Conservation (phyloP, 2,797 vertebrate genomes). For the Gallirallus australis region DNA sequence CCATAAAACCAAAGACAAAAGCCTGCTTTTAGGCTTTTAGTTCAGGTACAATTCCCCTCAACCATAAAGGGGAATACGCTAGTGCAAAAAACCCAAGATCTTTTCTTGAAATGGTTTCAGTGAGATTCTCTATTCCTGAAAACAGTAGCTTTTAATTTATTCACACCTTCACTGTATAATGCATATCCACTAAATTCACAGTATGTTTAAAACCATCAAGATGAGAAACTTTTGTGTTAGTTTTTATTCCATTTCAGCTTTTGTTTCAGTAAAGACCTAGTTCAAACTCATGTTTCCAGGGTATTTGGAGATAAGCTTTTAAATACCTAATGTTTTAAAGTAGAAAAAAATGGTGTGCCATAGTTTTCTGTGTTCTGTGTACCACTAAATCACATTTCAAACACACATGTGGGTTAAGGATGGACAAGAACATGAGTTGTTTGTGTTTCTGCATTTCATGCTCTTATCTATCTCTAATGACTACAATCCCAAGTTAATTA, state of each 20-base stretch:
- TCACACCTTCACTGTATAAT: not conserved
- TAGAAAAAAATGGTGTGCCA: not conserved
- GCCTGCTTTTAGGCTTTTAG: not conserved
- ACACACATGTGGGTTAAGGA: not conserved
- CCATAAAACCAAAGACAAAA: not conserved
- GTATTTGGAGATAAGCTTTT: not conserved
- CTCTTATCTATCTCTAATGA: not conserved
- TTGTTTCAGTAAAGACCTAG: not conserved
- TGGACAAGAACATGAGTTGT: not conserved
- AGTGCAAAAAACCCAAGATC: not conserved
- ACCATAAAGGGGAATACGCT: not conserved
- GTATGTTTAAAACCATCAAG: not conserved
- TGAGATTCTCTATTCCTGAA: not conserved
- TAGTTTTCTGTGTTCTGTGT: not conserved
- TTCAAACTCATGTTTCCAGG: not conserved
- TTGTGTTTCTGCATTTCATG: not conserved
- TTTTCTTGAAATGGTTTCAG: not conserved
- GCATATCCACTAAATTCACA: not conserved
- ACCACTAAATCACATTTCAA: not conserved
- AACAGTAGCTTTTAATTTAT: not conserved
- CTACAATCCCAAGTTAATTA: not conserved
- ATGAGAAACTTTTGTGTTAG: not conserved
- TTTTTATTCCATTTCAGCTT: not conserved
- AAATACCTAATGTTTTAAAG: not conserved
- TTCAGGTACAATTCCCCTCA: not conserved